Percentiles rank a stretch among this genome's conserved stretches.
Conservation (phyloP, 2,888 invertebrate genomes). For the Brachyopa scutellaris region DNA sequence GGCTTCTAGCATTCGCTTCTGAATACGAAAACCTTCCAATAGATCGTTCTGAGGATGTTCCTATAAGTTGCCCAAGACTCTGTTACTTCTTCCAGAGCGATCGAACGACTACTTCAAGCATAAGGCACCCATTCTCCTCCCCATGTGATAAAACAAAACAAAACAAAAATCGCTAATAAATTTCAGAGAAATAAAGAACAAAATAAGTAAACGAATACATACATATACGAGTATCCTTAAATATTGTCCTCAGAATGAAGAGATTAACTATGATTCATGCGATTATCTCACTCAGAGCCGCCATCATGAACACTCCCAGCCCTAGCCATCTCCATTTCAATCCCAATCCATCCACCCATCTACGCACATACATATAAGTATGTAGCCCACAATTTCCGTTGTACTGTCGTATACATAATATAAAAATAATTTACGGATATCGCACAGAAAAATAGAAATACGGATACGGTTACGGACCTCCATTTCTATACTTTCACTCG, state of each 20-base stretch:
- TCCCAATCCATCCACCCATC: slow-evolving; percentile 44
- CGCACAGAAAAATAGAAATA: slow-evolving; percentile 12
- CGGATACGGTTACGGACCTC: slow-evolving; percentile 1
- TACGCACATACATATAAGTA: slow-evolving; percentile 19
- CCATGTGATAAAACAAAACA: no score
- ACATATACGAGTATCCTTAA: neutral
- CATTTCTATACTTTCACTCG: slow-evolving; percentile 21
- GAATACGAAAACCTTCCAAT: no score
- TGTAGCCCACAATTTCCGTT: slow-evolving; percentile 14
- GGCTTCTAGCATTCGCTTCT: no score
- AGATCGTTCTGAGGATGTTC: no score
- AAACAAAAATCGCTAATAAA: no score
- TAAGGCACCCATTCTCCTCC: no score
- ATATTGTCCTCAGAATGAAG: slow-evolving; percentile 37
- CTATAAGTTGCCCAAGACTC: no score
- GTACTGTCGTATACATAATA: slow-evolving; percentile 36
- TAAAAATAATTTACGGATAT: slow-evolving; percentile 66
- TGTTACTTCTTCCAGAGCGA: no score
- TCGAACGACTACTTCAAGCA: no score
- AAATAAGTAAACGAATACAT: no score
- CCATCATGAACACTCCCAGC: slow-evolving; percentile 21
- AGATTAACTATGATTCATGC: slow-evolving; percentile 67
- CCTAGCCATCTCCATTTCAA: slow-evolving; percentile 3
- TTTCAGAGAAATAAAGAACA: no score
- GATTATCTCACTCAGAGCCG: slow-evolving; percentile 54